Conservation (phyloP, 2,888 invertebrate genomes). For the Philonicus albiceps region DNA sequence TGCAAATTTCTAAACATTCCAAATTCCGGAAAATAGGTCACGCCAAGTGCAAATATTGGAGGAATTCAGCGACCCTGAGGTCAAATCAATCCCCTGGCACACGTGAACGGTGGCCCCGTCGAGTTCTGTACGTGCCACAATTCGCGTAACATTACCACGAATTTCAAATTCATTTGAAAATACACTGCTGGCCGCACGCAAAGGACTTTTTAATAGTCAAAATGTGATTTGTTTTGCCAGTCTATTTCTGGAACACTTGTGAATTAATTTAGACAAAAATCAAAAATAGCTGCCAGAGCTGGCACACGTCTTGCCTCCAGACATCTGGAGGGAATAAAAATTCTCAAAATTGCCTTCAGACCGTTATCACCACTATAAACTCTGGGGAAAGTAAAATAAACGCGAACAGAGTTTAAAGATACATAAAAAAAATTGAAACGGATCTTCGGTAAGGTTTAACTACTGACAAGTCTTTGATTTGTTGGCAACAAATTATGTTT, state of each 20-base stretch:
- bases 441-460: not conserved
- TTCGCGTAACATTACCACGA: not conserved
- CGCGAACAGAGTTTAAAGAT: not conserved
- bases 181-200: not conserved
- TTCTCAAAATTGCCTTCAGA: not conserved
- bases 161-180: not conserved
- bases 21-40: not conserved
- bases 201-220: not conserved
- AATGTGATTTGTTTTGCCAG: not conserved
- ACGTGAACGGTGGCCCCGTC: not conserved
- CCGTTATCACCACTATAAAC: constrained; percentile 3
- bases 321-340: constrained; percentile 29
- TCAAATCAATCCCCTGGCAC: not conserved
- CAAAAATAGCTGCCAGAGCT: not conserved
- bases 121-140: not conserved
- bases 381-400: constrained; percentile 9
- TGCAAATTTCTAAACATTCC: not conserved
- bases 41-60: not conserved
- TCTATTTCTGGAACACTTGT: constrained; percentile 8
- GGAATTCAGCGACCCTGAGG: not conserved
- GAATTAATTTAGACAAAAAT: not conserved
- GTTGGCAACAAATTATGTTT: not conserved
- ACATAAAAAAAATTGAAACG: not conserved
- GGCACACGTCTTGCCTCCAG: not conserved
- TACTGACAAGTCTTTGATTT: not conserved